Base-by-base conservation (phyloP, 2,113 vertebrate genomes). In the Tamias sibiricus region DNA sequence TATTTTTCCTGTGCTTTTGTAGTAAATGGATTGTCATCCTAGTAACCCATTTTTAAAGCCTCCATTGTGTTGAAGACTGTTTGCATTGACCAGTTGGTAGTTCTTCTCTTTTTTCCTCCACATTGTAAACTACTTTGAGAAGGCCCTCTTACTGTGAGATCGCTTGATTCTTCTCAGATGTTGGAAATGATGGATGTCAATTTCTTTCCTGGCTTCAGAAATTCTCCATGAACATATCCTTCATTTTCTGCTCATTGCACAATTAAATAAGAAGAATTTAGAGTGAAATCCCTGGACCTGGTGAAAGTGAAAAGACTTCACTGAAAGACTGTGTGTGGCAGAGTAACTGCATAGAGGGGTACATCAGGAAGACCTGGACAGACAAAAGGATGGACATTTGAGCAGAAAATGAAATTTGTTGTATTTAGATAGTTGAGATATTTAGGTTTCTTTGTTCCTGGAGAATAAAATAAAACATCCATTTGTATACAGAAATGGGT, bases 101-200 rank as follows among this genome's bases (percentile, higher is more conserved):
- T 11, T 35, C 1, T 32, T 8, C 13, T 76, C 30, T 54, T 79
- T n/a, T 42, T 69, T 0, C 22, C 44, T 19, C 4, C 10, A 52
- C 4, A 4, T 20, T 16, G 1, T 35, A 47, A 87, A 24, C 17
- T 72, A 6, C 32, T 32, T 72, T 54, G 42, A 37, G 4, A 42
- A 76, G 30, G 0, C 2, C 0, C 1, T 2, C 20, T 86, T 28
- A 13, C 35, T 8, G 9, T 81, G 44, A 19, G 24, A 35, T 2
- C 2, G 22, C 2, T 30, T 62, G 72, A 57, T 26, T 8, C 57
- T 57, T 71, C 8, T 20, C 28, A 6, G 22, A 35, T 7, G 37
- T 1, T 66, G 4, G 1, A 47, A 54, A 22, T 54, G 17, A 84
- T 16, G 12, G 2, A 8, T 52, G 19, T 32, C 62, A 30, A 30